Conservation (phyloP, 2,797 vertebrate species). For the Alosa sapidissima region DNA sequence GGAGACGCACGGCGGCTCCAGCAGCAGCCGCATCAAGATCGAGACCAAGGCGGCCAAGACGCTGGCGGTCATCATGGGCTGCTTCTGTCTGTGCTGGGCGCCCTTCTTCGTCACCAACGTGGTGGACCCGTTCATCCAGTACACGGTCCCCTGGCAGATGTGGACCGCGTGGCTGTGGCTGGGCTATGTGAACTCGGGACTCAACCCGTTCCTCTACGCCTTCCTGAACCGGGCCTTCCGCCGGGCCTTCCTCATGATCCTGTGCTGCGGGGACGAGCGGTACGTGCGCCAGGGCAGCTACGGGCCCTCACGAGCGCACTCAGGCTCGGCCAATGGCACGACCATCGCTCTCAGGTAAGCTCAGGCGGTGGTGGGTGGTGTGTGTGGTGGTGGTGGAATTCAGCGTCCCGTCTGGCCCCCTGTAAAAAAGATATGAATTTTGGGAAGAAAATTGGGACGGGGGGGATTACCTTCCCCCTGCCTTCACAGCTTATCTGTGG, state of each 20-base stretch:
- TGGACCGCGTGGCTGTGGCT: slow-evolving; percentile 84
- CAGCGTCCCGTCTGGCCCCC: background rate
- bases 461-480: background rate
- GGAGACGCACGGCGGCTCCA: slow-evolving; percentile 51
- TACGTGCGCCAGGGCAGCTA: slow-evolving; percentile 69
- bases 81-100: slow-evolving; percentile 82
- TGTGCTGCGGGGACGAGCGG: slow-evolving; percentile 77
- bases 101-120: slow-evolving; percentile 82
- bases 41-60: slow-evolving; percentile 84
- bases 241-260: slow-evolving; percentile 78
- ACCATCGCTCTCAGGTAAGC: slow-evolving; percentile 77
- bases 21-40: slow-evolving; percentile 72
- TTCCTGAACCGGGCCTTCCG: slow-evolving; percentile 82
- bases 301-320: slow-evolving; percentile 63
- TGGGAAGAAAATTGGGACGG: background rate
- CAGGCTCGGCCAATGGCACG: slow-evolving; percentile 73
- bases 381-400: background rate
- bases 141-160: slow-evolving; percentile 80
- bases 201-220: slow-evolving; percentile 82
- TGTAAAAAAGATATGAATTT: slow-evolving; percentile 8
- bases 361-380: background rate
- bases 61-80: slow-evolving; percentile 79
- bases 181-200: slow-evolving; percentile 80
- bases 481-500: background rate
- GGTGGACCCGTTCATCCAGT: slow-evolving; percentile 80